Evolutionary conservation across 2,888 invertebrate genomes (phyloP), one percentile per base, ranked within the genome.

Genomic region (Drosophila acutilabella): DNA sequence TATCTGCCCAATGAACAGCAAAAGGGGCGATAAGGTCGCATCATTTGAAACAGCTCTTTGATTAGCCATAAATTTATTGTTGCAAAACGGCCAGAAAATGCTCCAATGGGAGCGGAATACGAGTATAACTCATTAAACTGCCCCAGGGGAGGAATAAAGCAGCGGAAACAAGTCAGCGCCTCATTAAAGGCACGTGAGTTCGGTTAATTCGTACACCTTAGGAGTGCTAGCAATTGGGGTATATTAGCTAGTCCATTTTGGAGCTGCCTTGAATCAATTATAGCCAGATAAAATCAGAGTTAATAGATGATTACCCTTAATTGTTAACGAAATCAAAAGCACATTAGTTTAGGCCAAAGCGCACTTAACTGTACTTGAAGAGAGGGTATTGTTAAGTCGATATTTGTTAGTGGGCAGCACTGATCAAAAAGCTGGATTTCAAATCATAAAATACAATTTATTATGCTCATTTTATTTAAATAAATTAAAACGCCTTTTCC

Each of bases 171-270:
- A 58, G 50, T 73, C 74, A 36, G 62, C 74, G 73, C 56, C 62
- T 73, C 67, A 78, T 74, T 78, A 74, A 56, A 51, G 50, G 38
- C 48, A 57, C 65, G 65, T 53, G 68, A 62, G 56, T 26, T 23
- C 20, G 51, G 72, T 66, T 77, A 40, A 58, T 54, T 48, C 45
- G 13, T 2, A 33, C 57, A 45, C 51, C 47, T 18, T 11, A 11
- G 10, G 14, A n/a, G 14, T 8, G 1, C 2, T 3, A 13, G 8
- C 2, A 18, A 0, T 1, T 0, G 10, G 47, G 56, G 59, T 38
- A 60, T 71, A 48, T 53, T 2, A 4, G 36, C 6, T 18, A 23
- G 30, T 6, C 4, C 13, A 20, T 16, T 47, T 53, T 30, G 36
- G 38, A 2, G 4, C 5, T 33, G 8, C 13, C 14, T 14, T 4